These are phyloP conservation scores for Sandelia bainsii DNA, from an alignment of 2,797 vertebrate genomes.

Conservation along the genomic window DNA sequence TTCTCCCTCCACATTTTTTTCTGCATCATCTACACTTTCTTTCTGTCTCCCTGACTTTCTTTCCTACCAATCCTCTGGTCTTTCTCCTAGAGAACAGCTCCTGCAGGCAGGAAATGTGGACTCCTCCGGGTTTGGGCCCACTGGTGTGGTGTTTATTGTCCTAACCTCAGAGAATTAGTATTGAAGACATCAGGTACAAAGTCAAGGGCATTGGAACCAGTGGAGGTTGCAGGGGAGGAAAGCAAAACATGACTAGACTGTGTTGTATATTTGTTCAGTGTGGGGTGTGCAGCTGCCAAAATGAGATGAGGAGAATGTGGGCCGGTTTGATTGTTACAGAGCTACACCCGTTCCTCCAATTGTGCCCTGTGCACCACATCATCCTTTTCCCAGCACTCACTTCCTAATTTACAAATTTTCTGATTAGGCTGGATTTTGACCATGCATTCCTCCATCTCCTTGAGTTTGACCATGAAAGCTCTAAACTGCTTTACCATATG, in stretches of 20 bases:
- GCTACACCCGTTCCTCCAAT: conserved; percentile 52
- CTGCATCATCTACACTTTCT: conserved; percentile 17
- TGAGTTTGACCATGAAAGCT: conserved; percentile 6
- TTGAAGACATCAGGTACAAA: conserved; percentile 60
- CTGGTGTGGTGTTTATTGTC: conserved; percentile 82
- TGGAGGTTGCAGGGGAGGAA: conserved; percentile 56
- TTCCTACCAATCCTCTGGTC: conserved; percentile 58
- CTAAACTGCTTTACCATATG: conserved; percentile 44
- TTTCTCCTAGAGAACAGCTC: conserved; percentile 58
- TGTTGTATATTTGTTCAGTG: conserved; percentile 76
- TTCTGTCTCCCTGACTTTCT: conserved; percentile 46
- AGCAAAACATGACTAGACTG: conserved; percentile 64
- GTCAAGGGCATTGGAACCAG: conserved; percentile 65
- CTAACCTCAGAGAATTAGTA: conserved; percentile 76
- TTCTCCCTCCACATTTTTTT: conserved; percentile 28
- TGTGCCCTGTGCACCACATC: conserved; percentile 39
- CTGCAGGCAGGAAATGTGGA: conserved; percentile 74
- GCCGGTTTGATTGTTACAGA: conserved; percentile 22
- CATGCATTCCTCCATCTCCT: conserved; percentile 21
- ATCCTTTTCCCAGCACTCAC: conserved; percentile 8
- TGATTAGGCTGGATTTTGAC: conserved; percentile 18
- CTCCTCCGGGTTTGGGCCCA: conserved; percentile 62
- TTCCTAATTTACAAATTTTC: conserved; percentile 33
- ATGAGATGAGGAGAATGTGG: conserved; percentile 24
- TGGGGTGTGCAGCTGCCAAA: conserved; percentile 49